Conservation (phyloP, 2,888 invertebrate species). For the Aproaerema taeniolella region DNA sequence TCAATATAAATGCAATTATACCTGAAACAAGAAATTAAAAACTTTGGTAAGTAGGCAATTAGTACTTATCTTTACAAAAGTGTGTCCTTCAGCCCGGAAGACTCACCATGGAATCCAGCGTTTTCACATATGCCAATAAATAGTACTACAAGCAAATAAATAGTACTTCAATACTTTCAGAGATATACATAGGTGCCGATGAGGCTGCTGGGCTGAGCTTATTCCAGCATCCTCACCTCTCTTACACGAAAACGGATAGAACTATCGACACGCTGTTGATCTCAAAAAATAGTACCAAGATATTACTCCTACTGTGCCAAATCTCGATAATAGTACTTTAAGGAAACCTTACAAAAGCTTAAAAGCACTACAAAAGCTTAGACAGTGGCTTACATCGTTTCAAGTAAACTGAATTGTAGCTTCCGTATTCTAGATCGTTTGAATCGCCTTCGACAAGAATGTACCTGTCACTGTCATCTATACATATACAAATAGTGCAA, state of each 20-base stretch:
- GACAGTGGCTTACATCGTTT: too few relatives aligned
- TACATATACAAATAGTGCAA: neutral
- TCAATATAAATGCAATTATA: slow-evolving; percentile 42
- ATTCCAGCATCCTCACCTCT: too few relatives aligned
- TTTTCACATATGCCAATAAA: neutral
- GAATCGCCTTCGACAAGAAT: neutral
- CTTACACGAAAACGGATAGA: too few relatives aligned
- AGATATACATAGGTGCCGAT: neutral
- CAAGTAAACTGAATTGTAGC: too few relatives aligned
- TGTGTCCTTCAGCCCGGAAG: neutral
- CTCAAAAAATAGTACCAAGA: too few relatives aligned
- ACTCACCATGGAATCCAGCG: neutral
- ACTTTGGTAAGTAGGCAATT: neutral
- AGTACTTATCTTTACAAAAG: neutral
- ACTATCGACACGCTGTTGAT: too few relatives aligned
- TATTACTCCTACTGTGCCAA: too few relatives aligned
- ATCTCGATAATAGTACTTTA: too few relatives aligned
- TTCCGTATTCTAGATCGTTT: too few relatives aligned
- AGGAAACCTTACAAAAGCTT: too few relatives aligned
- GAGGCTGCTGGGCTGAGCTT: too few relatives aligned
- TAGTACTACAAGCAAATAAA: neutral
- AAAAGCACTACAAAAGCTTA: too few relatives aligned
- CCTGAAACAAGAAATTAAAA: slow-evolving; percentile 43
- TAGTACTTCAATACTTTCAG: neutral
- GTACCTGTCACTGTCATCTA: neutral